Evolutionary conservation across 2,113 vertebrate species (phyloP).

Genomic region (Murina feae): DNA sequence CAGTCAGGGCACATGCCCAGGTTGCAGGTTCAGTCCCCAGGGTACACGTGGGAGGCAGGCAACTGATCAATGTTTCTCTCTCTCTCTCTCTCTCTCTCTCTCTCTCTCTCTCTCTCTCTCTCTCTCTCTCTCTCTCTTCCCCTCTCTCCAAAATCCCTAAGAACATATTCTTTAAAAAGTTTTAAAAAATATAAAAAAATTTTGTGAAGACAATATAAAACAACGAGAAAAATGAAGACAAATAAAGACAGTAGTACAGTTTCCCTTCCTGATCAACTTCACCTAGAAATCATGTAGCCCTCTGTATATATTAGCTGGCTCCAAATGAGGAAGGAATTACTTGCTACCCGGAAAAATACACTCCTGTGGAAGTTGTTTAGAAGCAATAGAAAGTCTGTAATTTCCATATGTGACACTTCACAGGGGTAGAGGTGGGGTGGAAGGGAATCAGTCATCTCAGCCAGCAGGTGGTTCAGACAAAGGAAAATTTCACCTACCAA

Average conservation of each 20-base stretch:
- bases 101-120: neutral
- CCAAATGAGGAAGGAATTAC: neutral
- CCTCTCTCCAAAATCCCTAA: neutral
- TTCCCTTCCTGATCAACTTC: neutral
- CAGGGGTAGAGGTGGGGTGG: neutral
- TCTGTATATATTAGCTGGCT: neutral
- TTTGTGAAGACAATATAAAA: constrained; percentile 11
- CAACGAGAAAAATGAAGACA: neutral
- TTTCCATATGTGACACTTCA: neutral
- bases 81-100: too few relatives aligned
- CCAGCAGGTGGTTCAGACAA: neutral
- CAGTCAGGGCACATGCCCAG: neutral
- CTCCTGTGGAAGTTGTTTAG: neutral
- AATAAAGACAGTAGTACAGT: neutral
- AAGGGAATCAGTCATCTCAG: neutral
- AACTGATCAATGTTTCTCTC: neutral
- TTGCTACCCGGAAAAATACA: neutral
- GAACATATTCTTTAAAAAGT: neutral
- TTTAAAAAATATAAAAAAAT: neutral
- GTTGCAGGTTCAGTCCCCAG: neutral
- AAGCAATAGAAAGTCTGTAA: neutral
- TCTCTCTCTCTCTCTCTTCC: too few relatives aligned
- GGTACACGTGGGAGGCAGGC: neutral
- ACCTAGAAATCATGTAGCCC: neutral
- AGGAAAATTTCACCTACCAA: neutral